These are phyloP conservation scores for Dascillus cervinus DNA, from an alignment of 2,888 invertebrate genomes.

Conservation along the genomic window DNA sequence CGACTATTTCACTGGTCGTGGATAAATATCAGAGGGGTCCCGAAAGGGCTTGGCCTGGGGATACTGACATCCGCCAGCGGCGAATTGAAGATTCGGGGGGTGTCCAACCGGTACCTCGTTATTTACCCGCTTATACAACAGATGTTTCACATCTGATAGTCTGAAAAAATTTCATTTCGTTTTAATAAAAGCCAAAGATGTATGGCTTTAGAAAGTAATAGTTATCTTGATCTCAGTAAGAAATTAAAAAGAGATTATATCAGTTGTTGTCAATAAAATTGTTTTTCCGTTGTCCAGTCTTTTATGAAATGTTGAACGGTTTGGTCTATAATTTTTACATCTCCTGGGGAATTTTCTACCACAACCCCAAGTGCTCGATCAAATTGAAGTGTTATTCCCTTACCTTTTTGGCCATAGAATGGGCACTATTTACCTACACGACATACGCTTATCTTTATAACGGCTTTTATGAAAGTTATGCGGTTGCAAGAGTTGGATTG, in stretches of 20 bases:
- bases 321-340: too few species aligned
- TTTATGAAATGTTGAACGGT: too few species aligned
- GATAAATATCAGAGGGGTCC: constrained; percentile 52
- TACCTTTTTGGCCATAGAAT: too few species aligned
- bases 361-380: too few species aligned
- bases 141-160: constrained; percentile 77
- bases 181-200: too few species aligned
- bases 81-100: constrained; percentile 50
- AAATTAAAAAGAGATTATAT: neutral
- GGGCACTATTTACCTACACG: too few species aligned
- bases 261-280: too few species aligned
- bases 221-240: neutral
- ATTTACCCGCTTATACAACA: constrained; percentile 68
- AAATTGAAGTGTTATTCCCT: too few species aligned
- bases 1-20: constrained; percentile 73
- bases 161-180: too few species aligned
- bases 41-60: constrained; percentile 60
- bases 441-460: neutral
- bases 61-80: constrained; percentile 55
- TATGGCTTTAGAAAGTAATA: neutral
- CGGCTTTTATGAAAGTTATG: neutral
- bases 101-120: constrained; percentile 58
- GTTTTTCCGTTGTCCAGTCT: too few species aligned
- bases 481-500: neutral
- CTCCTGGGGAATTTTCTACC: too few species aligned